Percentiles rank a stretch among this genome's conserved stretches.
phyloP scores from a whole-genome alignment of 2,888 invertebrate species.

The Ophraella communa region DNA sequence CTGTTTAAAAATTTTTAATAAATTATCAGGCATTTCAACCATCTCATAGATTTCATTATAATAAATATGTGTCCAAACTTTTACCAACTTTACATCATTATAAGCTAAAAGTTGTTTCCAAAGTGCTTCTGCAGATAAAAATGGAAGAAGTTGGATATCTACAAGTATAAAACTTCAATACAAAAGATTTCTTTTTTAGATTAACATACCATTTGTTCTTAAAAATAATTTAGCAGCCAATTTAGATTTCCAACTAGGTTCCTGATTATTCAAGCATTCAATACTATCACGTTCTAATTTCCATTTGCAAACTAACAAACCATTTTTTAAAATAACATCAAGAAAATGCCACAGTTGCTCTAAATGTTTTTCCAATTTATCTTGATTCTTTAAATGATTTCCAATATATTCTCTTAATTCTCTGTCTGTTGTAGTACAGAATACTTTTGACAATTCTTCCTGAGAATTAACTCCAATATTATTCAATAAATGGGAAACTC shows the following conservation, averaged over 20 bases:
- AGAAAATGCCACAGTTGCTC: conserved; percentile 59
- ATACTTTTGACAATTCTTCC: conserved; percentile 65
- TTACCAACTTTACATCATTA: conserved; percentile 67
- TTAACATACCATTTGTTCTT: conserved; percentile 64
- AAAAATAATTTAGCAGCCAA: conserved; percentile 67
- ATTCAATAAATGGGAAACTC: conserved; percentile 69
- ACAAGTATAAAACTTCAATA: neutral
- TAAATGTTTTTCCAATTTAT: conserved; percentile 53
- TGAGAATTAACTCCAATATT: conserved; percentile 69
- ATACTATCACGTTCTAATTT: conserved; percentile 42
- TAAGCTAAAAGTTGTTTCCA: conserved; percentile 69
- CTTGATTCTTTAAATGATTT: conserved; percentile 67
- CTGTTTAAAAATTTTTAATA: conserved; percentile 63
- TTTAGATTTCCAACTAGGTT: conserved; percentile 64
- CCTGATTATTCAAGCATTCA: conserved; percentile 55
- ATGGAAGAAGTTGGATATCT: conserved; percentile 55
- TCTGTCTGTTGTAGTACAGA: conserved; percentile 66
- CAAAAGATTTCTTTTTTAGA: neutral
- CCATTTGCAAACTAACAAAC: conserved; percentile 33
- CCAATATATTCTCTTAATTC: conserved; percentile 71
- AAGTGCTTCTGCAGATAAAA: conserved; percentile 63
- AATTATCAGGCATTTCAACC: conserved; percentile 58
- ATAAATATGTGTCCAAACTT: conserved; percentile 68
- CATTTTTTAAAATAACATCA: conserved; percentile 46
- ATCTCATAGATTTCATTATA: conserved; percentile 43